phyloP scores from a whole-genome alignment of 2,888 invertebrate species.

The Synergus umbraculus region DNA sequence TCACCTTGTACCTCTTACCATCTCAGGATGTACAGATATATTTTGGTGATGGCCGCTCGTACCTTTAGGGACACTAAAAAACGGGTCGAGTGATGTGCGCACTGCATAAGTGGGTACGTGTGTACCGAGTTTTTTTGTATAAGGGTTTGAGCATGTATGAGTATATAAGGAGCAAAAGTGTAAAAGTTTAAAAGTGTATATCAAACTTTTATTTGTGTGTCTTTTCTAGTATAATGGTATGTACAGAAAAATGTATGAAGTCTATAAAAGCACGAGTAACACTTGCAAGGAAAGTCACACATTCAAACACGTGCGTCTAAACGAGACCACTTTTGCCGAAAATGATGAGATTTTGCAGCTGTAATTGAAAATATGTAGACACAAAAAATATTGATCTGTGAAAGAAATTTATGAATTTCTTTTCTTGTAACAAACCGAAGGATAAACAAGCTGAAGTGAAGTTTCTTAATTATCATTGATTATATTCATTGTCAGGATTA shows the following conservation, averaged over 20 bases:
- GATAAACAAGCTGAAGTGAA: not conserved
- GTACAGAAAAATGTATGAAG: not conserved
- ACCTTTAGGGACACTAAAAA: slow-evolving; percentile 51
- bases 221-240: slow-evolving; percentile 15
- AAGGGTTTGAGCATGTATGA: slow-evolving; percentile 44
- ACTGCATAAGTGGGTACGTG: slow-evolving; percentile 47
- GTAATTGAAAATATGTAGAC: too few relatives aligned
- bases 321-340: slow-evolving; percentile 38
- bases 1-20: slow-evolving; percentile 32
- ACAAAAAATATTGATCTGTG: too few relatives aligned
- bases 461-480: not conserved
- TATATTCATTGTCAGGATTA: not conserved
- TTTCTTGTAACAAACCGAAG: too few relatives aligned
- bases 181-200: slow-evolving; percentile 41
- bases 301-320: slow-evolving; percentile 37
- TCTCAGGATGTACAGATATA: slow-evolving; percentile 48
- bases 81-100: slow-evolving; percentile 52
- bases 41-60: slow-evolving; percentile 49
- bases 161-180: not conserved
- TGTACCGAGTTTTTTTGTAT: slow-evolving; percentile 46
- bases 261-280: not conserved
- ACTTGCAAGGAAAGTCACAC: slow-evolving; percentile 37
- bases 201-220: slow-evolving; percentile 38
- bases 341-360: not conserved
- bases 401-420: too few relatives aligned